Base-by-base conservation (phyloP, 2,113 vertebrate genomes). In the Acanthochromis polyacanthus region DNA sequence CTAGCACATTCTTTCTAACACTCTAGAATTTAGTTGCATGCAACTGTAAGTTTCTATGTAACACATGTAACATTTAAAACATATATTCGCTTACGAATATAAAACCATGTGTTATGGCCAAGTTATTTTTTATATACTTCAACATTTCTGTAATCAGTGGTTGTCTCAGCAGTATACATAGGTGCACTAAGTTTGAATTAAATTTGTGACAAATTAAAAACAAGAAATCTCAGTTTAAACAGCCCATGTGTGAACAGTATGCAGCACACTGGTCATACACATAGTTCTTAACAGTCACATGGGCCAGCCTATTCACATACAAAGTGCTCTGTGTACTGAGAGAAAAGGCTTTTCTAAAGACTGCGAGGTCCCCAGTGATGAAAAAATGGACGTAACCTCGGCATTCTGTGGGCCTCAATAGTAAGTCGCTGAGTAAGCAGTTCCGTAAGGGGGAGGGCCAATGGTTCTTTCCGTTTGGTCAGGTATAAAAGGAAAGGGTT, bases 401-500 rank as follows among this genome's bases (percentile, higher is more conserved):
- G 55, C 62, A 60, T 75, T 90, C 66, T 82, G 66, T 75, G n/a
- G 59, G 75, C 56, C 63, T 85, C 85, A 71, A 81, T 80, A n/a
- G 52, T 46, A 64, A 82, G 43, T 75, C 90, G 91, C 77, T 82
- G 84, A 84, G 75, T 85, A 50, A 85, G 72, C 69, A 63, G 38
- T 88, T 86, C 61, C 59, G 38, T 86, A 60, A 57, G 38, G 32
- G 79, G 84, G 65, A 66, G 71, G 73, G 63, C 59, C 61, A 64
- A 28, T 63, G 30, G 64, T 50, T 78, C 52, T 79, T 82, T 84
- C 64, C 57, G 0, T 79, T 48, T 58, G 43, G 70, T 74, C 19
- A 61, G 73, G 85, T 92, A 92, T 91, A 92, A 91, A 92, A 89
- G 78, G 81, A 76, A 87, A 76, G 80, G 85, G 85, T 87, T 90